These are phyloP conservation scores for Trissolcus basalis DNA, from an alignment of 1,140 invertebrate species.

Conservation along the genomic window DNA sequence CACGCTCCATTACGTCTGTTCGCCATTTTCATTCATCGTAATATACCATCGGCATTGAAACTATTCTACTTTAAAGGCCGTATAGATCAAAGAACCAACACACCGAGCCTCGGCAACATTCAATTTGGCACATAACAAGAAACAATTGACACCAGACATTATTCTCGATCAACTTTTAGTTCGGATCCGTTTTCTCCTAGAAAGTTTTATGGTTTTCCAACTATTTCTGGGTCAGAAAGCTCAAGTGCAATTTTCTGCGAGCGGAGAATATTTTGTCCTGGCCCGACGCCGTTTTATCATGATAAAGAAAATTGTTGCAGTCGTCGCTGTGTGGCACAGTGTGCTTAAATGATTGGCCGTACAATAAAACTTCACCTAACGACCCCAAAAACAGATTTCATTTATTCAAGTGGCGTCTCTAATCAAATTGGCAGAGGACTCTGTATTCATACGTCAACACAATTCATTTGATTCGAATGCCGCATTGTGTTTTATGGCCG, in stretches of 20 bases:
- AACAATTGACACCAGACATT: conserved; percentile 27
- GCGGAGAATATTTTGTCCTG: too few relatives aligned
- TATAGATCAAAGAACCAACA: conserved; percentile 21
- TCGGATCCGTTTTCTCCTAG: background rate
- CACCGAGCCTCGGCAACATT: conserved; percentile 20
- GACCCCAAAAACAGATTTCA: too few relatives aligned
- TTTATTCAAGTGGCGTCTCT: too few relatives aligned
- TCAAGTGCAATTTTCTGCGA: too few relatives aligned
- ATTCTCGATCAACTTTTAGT: conserved; percentile 1
- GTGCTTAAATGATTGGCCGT: too few relatives aligned
- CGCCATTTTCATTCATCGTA: conserved; percentile 48
- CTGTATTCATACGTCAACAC: conserved; percentile 19
- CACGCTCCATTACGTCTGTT: conserved; percentile 59
- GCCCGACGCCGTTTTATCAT: too few relatives aligned
- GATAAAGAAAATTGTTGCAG: too few relatives aligned
- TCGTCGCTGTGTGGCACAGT: too few relatives aligned
- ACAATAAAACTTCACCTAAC: too few relatives aligned
- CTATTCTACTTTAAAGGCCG: conserved; percentile 29
- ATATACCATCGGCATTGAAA: conserved; percentile 25
- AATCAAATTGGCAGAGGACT: too few relatives aligned
- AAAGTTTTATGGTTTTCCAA: background rate
- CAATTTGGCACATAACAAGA: conserved; percentile 37
- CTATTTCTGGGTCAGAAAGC: too few relatives aligned
- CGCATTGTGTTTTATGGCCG: conserved; percentile 19
- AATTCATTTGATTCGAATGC: conserved; percentile 10